These are phyloP conservation scores for Oedothorax gibbosus DNA, from an alignment of 1,140 invertebrate genomes.

Conservation along the genomic window DNA sequence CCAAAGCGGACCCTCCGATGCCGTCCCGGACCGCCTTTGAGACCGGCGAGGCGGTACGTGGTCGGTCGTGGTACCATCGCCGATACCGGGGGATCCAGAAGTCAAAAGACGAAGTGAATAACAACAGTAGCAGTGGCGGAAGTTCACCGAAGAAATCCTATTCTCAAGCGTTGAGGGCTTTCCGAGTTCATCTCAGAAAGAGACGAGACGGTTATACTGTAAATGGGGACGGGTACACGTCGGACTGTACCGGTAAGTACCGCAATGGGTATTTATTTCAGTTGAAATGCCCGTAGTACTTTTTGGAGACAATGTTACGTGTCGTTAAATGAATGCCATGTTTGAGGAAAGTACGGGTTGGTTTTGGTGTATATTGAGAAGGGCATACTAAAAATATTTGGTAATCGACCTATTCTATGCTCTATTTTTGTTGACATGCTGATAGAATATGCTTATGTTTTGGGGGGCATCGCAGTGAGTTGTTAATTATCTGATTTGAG, in stretches of 20 bases:
- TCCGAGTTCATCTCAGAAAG: constrained; percentile 37
- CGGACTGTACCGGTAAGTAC: constrained; percentile 34
- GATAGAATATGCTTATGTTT: too few species aligned
- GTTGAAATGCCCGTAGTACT: too few species aligned
- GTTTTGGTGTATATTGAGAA: too few species aligned
- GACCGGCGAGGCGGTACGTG: neutral
- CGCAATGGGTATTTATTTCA: neutral
- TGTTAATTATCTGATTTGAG: too few species aligned
- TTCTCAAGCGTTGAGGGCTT: constrained; percentile 25
- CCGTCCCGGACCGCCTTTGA: constrained; percentile 1
- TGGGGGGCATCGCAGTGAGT: too few species aligned
- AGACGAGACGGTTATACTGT: constrained; percentile 38
- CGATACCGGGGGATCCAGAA: neutral
- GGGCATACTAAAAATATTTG: too few species aligned
- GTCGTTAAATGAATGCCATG: too few species aligned
- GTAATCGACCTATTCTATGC: neutral
- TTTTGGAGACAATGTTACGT: too few species aligned
- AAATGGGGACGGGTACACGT: constrained; percentile 26
- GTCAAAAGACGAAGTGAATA: neutral
- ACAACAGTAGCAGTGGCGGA: neutral
- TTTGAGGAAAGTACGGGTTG: too few species aligned
- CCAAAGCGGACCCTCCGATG: constrained; percentile 3
- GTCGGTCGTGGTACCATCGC: neutral
- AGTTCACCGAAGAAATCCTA: constrained; percentile 23
- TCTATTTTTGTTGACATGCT: neutral